These are phyloP conservation scores for Myotis brandtii DNA, from an alignment of 2,113 vertebrate species.

Conservation along the genomic window DNA sequence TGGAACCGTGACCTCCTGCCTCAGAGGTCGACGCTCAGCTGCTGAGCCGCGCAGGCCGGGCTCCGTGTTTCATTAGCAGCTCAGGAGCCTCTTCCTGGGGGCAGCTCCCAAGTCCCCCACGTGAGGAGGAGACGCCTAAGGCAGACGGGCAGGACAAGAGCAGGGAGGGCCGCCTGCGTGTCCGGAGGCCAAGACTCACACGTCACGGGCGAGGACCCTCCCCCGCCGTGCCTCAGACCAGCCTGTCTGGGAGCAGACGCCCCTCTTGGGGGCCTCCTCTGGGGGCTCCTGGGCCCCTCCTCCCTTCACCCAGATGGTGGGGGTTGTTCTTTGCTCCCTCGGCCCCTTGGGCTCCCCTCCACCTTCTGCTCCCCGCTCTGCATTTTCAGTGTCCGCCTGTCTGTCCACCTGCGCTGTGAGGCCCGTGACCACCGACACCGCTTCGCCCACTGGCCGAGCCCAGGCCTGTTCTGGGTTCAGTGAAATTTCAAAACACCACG, in stretches of 20 bases:
- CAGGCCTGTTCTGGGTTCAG: too few species aligned
- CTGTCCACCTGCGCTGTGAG: neutral
- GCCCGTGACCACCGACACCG: neutral
- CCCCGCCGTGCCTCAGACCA: fast-evolving
- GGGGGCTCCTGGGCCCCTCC: neutral
- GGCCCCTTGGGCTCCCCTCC: neutral
- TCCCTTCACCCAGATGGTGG: fast-evolving
- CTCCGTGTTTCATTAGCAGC: neutral
- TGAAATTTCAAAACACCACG: too few species aligned
- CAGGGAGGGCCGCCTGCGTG: too few species aligned
- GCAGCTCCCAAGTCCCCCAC: fast-evolving
- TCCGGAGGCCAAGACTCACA: fast-evolving
- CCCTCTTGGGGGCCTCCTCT: neutral
- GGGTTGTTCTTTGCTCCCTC: neutral
- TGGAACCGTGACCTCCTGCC: too few species aligned
- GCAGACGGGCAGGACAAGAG: fast-evolving
- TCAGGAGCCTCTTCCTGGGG: neutral
- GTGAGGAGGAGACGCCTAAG: fast-evolving
- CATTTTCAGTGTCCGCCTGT: neutral
- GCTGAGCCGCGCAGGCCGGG: too few species aligned
- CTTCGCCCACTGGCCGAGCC: fast-evolving
- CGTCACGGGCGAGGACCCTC: fast-evolving
- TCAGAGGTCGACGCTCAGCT: too few species aligned
- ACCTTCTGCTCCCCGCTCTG: neutral
- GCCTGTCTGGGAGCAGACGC: neutral